Evolutionary conservation across 2,797 vertebrate species (phyloP), one percentile per base, ranked within the genome.

Genomic region (Chelidonichthys spinosus): DNA sequence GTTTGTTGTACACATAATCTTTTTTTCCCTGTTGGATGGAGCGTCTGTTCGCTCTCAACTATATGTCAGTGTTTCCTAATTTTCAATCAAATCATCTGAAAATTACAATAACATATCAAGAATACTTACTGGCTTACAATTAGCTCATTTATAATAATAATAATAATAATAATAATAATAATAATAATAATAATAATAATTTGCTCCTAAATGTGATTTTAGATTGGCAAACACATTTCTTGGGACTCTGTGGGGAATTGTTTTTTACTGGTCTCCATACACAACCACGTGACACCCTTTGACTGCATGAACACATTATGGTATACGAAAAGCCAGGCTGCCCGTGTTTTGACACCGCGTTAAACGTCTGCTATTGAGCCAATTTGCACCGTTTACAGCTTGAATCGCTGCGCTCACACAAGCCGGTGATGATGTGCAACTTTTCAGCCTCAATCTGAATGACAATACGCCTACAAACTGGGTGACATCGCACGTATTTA

Each of bases 391-490:
- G 86, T 91, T 93, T 87, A 84, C 87, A 81, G 84, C 85, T 62
- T 72, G 81, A 81, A 82, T 77, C 73, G 70, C 46, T 50, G 82
- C 74, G 14, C 74, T 85, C 84, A 83, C 89, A 86, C 87, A 81
- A 84, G 80, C 72, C 83, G n/a, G 67, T 46, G 77, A 70, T 61
- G 65, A 90, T 82, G 90, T 82, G 89, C 89, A 88, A 76, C 87
- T 90, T 80, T 81, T 74, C 78, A 79, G 73, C 39, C 67, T 62
- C 55, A 7, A 90, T 94, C 88, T 93, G 78, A 95, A 95, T 94
- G 85, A 95, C 94, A 95, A 95, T 89, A 84, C 78, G 80, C 76
- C 49, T 86, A 91, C 93, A 94, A 93, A 94, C 85, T 86, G 91
- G 82, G 87, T 90, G 91, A 92, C 92, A 90, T 92, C 85, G 90